Evolutionary conservation across 2,797 vertebrate species (phyloP), one percentile per base, ranked within the genome.

Genomic region (Chloroceryle amazona): DNA sequence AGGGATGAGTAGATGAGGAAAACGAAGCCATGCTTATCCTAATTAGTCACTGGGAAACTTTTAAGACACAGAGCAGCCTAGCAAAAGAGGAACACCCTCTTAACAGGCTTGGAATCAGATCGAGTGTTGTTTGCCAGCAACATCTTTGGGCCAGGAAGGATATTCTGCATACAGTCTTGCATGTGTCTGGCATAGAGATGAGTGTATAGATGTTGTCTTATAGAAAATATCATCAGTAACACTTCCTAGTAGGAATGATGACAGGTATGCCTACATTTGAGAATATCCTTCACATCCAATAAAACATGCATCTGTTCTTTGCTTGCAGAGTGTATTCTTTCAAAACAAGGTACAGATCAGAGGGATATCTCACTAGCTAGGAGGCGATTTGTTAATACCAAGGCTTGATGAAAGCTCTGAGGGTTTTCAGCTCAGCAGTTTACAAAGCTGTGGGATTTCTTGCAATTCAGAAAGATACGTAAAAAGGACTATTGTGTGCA

Each of bases 281-380:
- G 76, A 90, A 31, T n/a, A 67, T 29, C 41, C 39, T 65, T 91
- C 78, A 39, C 37, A 33, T 51, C 61, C 28, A 13, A 25, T 55
- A 46, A 90, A 89, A 52, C 33, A 76, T 1, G 11, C 29, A 68
- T 54, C 55, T 82, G 63, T 33, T 88, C 60, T 58, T 41, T 35
- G 31, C 70, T 93, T 85, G 44, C 60, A 80, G 55, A 63, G 39
- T 47, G 57, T 60, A 3, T 93, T 93, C 66, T 85, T 87, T 54
- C 67, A 78, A 71, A 95, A 80, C 14, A 58, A 93, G 91, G 49
- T 80, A 33, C 33, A 37, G 90, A 82, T 87, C 74, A 90, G 91
- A 93, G 61, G 35, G 37, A 58, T 9, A 86, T 54, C 70, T 93
- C 61, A 15, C 70, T 76, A 57, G 41, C 33, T 46, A 23, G 42